phyloP scores from a whole-genome alignment of 2,888 invertebrate species.

The Aelia acuminata region DNA sequence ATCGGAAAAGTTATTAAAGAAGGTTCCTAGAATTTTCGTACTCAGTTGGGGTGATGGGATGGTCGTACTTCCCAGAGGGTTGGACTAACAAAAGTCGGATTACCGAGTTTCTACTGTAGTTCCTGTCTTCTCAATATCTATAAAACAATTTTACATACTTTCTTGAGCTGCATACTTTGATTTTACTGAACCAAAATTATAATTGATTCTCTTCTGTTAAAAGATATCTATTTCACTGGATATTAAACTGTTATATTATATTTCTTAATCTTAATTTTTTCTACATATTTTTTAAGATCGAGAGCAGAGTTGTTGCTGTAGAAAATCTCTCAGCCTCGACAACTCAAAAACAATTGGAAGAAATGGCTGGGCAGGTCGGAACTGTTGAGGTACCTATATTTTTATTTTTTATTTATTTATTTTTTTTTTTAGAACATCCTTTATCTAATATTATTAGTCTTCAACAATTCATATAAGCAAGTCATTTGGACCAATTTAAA shows the following conservation, averaged over 20 bases:
- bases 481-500: not conserved
- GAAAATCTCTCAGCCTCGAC: conserved; percentile 63
- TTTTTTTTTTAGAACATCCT: no score
- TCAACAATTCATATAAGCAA: not conserved
- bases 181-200: no score
- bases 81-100: no score
- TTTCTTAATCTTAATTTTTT: not conserved
- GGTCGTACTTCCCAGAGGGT: no score
- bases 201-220: no score
- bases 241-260: not conserved
- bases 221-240: not conserved
- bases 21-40: no score
- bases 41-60: no score
- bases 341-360: conserved; percentile 61
- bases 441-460: not conserved
- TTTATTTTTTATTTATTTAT: not conserved
- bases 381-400: conserved; percentile 61
- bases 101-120: no score
- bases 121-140: no score
- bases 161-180: no score
- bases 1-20: no score
- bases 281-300: not conserved
- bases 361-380: conserved; percentile 62
- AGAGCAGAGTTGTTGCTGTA: conserved; percentile 59
- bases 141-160: no score